These are phyloP conservation scores for Paramuricea clavata DNA, from an alignment of 92 coral and sea anemone species.

Conservation along the genomic window DNA sequence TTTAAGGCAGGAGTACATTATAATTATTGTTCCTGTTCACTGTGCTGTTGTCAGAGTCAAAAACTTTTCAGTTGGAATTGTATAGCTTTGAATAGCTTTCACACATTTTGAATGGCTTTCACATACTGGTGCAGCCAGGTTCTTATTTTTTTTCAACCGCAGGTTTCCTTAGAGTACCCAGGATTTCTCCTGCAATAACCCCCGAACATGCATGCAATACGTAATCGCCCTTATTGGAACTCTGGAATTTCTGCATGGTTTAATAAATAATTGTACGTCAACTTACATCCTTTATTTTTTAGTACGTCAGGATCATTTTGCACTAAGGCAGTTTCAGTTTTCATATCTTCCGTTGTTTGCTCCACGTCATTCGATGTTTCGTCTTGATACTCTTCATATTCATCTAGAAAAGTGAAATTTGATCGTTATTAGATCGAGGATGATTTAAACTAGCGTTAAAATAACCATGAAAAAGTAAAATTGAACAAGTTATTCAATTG, in stretches of 20 bases:
- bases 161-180: too few relatives aligned
- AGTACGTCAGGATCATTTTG: neutral
- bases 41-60: neutral
- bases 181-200: too few relatives aligned
- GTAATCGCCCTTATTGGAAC: neutral
- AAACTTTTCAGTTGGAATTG: neutral
- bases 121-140: too few relatives aligned
- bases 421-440: neutral
- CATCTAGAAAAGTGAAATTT: neutral
- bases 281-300: slow-evolving; percentile 46
- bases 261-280: neutral
- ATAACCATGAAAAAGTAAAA: too few relatives aligned
- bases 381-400: neutral
- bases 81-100: neutral
- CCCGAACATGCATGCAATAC: too few relatives aligned
- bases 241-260: neutral
- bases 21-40: neutral
- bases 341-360: neutral
- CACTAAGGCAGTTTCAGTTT: neutral
- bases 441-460: too few relatives aligned
- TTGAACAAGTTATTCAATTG: too few relatives aligned
- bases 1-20: too few relatives aligned
- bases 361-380: neutral
- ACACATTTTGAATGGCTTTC: neutral
- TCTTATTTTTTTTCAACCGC: too few relatives aligned